Percentiles rank a stretch among this genome's conserved stretches.
Evolutionary conservation across 2,797 vertebrate genomes (phyloP).

Genomic region (Loris lydekkerianus): DNA sequence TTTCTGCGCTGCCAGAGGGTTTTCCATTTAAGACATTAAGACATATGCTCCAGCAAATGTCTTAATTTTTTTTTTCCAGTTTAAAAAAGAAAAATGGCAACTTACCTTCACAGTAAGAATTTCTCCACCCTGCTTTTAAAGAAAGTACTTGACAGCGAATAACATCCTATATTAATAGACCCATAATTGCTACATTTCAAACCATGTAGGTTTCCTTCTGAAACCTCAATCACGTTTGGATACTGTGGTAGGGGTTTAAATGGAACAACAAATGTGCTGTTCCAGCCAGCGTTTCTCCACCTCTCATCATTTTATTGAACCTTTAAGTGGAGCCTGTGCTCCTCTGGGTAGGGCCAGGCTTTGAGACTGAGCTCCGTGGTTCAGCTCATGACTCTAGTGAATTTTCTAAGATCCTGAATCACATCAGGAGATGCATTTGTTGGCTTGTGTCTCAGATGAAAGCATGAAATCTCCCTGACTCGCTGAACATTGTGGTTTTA

Average conservation of each 20-base stretch:
- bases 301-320: not conserved
- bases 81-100: not conserved
- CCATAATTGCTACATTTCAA: constrained; percentile 62
- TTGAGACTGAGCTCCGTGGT: not conserved
- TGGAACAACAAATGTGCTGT: not conserved
- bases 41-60: not conserved
- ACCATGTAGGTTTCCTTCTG: not conserved
- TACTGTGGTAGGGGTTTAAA: not conserved
- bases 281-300: not conserved
- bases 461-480: constrained; percentile 12
- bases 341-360: not conserved
- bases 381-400: not conserved
- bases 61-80: not conserved
- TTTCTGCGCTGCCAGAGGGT: not conserved
- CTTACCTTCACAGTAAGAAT: constrained; percentile 39
- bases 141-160: constrained; percentile 13
- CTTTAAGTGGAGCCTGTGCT: constrained; percentile 8
- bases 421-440: constrained; percentile 10
- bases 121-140: not conserved
- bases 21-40: not conserved
- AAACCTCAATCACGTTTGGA: not conserved
- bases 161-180: constrained; percentile 43
- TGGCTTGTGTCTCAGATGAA: constrained; percentile 29
- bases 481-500: constrained; percentile 47
- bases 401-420: not conserved